Evolutionary conservation across 1,140 invertebrate species (phyloP).

Genomic region (Drosophila fuyamai): DNA sequence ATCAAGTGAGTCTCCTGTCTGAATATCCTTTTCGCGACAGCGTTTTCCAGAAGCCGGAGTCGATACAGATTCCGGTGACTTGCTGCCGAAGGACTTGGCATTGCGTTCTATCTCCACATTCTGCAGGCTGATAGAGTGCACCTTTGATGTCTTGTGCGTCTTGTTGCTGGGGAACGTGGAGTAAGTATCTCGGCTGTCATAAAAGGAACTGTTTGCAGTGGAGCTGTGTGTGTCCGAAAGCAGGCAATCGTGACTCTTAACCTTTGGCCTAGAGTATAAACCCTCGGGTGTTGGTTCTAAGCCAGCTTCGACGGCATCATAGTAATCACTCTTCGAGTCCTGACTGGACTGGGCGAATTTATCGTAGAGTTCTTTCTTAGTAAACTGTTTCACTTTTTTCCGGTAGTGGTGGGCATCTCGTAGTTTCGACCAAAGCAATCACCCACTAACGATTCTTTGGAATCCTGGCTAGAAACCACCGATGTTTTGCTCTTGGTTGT

Average conservation of each 20-base stretch:
- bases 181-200: constrained; percentile 88
- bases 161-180: constrained; percentile 88
- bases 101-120: constrained; percentile 89
- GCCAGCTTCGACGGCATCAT: constrained; percentile 85
- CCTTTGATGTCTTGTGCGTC: constrained; percentile 86
- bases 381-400: constrained; percentile 81
- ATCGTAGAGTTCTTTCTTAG: constrained; percentile 75
- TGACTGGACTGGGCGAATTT: constrained; percentile 88
- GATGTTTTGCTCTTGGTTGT: constrained; percentile 87
- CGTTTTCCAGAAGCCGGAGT: constrained; percentile 69
- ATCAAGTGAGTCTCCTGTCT: constrained; percentile 76
- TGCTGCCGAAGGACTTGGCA: constrained; percentile 83
- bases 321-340: constrained; percentile 88
- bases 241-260: constrained; percentile 87
- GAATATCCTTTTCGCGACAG: constrained; percentile 76
- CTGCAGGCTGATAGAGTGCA: constrained; percentile 88
- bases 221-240: constrained; percentile 86
- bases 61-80: constrained; percentile 76
- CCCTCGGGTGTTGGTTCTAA: constrained; percentile 39
- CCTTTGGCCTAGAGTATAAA: constrained; percentile 66
- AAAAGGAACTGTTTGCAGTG: constrained; percentile 87
- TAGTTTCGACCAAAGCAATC: constrained; percentile 81
- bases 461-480: constrained; percentile 88
- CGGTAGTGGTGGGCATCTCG: constrained; percentile 84
- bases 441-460: constrained; percentile 85